These are phyloP conservation scores for Sinodicranocentrus sp. DNA, from an alignment of 2,888 invertebrate genomes.

Conservation along the genomic window DNA sequence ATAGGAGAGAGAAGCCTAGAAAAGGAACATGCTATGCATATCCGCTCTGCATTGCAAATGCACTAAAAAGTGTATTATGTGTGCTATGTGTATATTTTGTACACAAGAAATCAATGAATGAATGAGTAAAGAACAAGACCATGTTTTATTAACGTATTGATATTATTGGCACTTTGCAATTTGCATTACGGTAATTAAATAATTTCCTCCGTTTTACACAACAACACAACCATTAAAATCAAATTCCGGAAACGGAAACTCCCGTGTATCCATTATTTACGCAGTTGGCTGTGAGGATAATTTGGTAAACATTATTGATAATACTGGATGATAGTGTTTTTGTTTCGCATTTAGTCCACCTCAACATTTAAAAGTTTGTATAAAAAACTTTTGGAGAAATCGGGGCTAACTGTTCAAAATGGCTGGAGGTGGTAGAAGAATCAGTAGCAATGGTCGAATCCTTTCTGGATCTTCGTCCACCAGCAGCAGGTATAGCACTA, in stretches of 20 bases:
- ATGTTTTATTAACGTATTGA: not conserved
- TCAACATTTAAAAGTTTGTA: not conserved
- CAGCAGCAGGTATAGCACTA: conserved; percentile 30
- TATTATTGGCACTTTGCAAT: not conserved
- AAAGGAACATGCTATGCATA: too few relatives aligned
- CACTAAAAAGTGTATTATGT: too few relatives aligned
- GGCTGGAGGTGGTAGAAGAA: conserved; percentile 55
- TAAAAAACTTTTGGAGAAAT: not conserved
- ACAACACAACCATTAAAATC: too few relatives aligned
- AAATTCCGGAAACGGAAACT: too few relatives aligned
- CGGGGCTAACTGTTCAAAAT: conserved; percentile 9
- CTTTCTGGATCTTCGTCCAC: conserved; percentile 36
- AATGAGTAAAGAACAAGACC: not conserved
- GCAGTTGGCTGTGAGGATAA: not conserved
- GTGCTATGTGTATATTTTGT: too few relatives aligned
- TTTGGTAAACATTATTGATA: not conserved
- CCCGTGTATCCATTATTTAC: not conserved
- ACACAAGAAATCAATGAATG: too few relatives aligned
- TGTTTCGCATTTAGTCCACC: not conserved
- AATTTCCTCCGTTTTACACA: not conserved
- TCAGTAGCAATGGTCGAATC: conserved; percentile 55
- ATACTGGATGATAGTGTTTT: not conserved
- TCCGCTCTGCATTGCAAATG: too few relatives aligned
- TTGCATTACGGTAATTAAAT: too few relatives aligned
- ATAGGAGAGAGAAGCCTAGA: too few relatives aligned